Evolutionary conservation across 1,140 invertebrate genomes (phyloP), one percentile per base, ranked within the genome.

Genomic region (Hycleus cichorii): DNA sequence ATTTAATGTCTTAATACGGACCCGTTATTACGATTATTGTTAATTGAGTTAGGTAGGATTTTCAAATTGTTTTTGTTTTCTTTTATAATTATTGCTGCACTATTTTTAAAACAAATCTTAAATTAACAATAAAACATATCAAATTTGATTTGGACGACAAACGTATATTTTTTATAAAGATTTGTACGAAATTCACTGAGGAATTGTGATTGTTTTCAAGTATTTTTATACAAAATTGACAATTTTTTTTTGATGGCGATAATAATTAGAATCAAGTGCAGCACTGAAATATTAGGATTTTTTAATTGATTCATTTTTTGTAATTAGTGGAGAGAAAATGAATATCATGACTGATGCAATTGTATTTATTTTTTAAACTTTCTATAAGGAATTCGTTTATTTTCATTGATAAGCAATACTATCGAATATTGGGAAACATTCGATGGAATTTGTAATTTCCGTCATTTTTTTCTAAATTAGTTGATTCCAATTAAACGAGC

Each of bases 121-220:
- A 55, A 48, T 5, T 32, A 5, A 5, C 32, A 32, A 32, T 7
- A 32, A 32, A 32, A 64, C 63, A 64, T 64, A 64, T 64, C 63
- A 64, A 59, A 56, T 52, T 63, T 61, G 54, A 56, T 45, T 61
- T 60, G 47, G 32, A 45, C 32, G 9, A 26, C 45, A 48, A 9
- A 1, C 50, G 38, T 52, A 51, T 57, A 51, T 50, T 46, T 43
- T 58, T 58, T 44, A 32, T 32, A 45, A 18, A 18, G 2, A 18
- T 18, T 18, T 18, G 18, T 18, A 18, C 18, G 18, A 18, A 18
- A 18, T 18, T 18, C 1, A 18, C 0, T 1, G 18, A 18, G 47
- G 55, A 61, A 49, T 50, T 60, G 38, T 55, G 45, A 47, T 55
- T 55, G 27, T 40, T 48, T 18, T 18, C 18, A 18, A 18, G 47